These are phyloP conservation scores for Lasius fuliginosus DNA, from an alignment of 2,888 invertebrate genomes.

Conservation along the genomic window DNA sequence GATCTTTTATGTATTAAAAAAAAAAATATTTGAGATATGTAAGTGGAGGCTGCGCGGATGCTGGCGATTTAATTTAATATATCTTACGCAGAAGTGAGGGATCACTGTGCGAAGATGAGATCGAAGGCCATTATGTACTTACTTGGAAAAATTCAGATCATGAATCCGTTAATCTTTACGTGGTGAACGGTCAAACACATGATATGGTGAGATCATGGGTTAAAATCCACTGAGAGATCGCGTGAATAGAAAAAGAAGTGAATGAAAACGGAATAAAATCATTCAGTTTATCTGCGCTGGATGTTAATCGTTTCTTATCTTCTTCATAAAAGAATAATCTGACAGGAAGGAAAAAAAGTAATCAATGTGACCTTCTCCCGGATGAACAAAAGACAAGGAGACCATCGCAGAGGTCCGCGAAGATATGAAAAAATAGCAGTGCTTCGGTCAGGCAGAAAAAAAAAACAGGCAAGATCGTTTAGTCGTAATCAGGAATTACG, in stretches of 20 bases:
- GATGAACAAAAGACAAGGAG: conserved; percentile 48
- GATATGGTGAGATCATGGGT: conserved; percentile 9
- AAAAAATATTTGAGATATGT: background rate
- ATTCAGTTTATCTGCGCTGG: conserved; percentile 32
- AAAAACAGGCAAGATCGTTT: background rate
- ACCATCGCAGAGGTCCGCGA: conserved; percentile 58
- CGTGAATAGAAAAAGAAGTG: background rate
- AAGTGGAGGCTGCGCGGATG: background rate
- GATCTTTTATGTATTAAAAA: background rate
- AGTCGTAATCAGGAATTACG: conserved; percentile 11
- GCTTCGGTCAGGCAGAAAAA: background rate
- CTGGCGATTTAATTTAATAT: conserved; percentile 9
- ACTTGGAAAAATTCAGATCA: conserved; percentile 4
- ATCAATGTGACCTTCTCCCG: conserved; percentile 47
- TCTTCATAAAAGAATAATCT: conserved; percentile 17
- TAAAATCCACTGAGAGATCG: background rate
- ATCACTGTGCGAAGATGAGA: conserved; percentile 7
- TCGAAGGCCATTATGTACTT: background rate
- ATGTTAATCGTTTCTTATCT: conserved; percentile 33
- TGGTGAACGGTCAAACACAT: conserved; percentile 14
- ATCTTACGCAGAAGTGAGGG: background rate
- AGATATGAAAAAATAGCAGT: conserved; percentile 50
- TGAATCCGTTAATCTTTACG: conserved; percentile 14
- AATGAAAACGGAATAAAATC: conserved; percentile 15
- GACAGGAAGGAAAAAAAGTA: conserved; percentile 35